Conservation (phyloP, 1,140 invertebrate genomes). For the Drosophila sucinea region DNA sequence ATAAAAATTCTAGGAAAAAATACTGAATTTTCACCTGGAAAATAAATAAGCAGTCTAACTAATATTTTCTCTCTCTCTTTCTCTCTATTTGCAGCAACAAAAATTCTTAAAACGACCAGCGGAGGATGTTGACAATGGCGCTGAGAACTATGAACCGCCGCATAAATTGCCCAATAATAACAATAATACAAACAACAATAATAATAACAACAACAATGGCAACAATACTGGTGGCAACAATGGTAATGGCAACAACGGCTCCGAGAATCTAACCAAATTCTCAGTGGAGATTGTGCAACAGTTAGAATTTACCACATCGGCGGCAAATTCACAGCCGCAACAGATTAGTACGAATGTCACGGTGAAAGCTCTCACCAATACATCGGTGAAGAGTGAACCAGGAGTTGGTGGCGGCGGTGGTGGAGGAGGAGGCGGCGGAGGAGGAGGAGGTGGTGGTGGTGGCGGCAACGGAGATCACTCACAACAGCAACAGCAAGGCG, state of each 20-base stretch:
- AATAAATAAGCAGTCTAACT: background rate
- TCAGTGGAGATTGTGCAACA: conserved; percentile 96
- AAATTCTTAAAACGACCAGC: conserved; percentile 90
- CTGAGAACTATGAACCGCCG: conserved; percentile 88
- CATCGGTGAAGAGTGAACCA: conserved; percentile 91
- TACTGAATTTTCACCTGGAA: background rate
- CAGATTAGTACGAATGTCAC: conserved; percentile 97
- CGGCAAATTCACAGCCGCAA: conserved; percentile 92
- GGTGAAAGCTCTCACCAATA: conserved; percentile 93
- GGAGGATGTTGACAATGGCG: conserved; percentile 88
- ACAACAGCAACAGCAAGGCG: conserved; percentile 72
- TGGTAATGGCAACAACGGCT: conserved; percentile 64
- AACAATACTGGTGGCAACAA: conserved; percentile 75
- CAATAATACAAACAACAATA: conserved; percentile 80
- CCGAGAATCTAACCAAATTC: conserved; percentile 90
- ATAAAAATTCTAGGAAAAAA: background rate
- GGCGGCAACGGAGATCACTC: conserved; percentile 83
- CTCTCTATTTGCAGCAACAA: conserved; percentile 88
- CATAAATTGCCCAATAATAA: conserved; percentile 90
- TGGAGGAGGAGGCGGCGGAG: conserved; percentile 74
- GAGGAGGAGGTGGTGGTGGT: conserved; percentile 61
- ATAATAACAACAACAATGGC: conserved; percentile 81
- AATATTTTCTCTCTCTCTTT: background rate
- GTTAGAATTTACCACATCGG: conserved; percentile 92
- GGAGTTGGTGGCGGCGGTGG: conserved; percentile 73